These are phyloP conservation scores for Alosa sapidissima DNA, from an alignment of 2,797 vertebrate species.

Conservation along the genomic window DNA sequence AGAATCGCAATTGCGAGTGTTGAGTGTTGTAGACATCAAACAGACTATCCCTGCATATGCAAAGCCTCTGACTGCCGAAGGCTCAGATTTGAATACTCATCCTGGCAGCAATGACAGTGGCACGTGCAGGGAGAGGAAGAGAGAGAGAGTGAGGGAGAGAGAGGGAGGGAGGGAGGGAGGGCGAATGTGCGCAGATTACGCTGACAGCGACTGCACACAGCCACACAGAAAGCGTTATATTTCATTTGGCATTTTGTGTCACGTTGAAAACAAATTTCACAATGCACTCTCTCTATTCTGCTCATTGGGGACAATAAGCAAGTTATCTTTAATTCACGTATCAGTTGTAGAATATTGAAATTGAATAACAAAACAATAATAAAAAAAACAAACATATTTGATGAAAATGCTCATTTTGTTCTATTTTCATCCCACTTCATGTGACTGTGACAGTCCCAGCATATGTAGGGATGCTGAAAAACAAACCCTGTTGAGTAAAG, in stretches of 20 bases:
- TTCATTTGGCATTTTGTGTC: neutral
- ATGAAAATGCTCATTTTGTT: neutral
- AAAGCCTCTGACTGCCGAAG: constrained; percentile 4
- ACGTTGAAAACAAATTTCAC: neutral
- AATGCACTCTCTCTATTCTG: neutral
- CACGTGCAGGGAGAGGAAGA: constrained; percentile 48
- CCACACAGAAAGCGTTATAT: neutral
- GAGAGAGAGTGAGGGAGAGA: constrained; percentile 8
- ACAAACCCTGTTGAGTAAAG: neutral
- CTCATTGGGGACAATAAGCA: neutral
- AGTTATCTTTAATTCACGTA: neutral
- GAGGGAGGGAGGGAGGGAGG: neutral
- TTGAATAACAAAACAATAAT: neutral
- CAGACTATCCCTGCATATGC: neutral
- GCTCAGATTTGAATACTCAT: constrained; percentile 22
- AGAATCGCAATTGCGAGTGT: neutral
- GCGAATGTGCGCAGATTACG: neutral
- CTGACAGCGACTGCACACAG: neutral
- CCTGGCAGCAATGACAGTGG: constrained; percentile 32
- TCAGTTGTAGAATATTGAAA: neutral
- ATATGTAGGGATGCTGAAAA: neutral
- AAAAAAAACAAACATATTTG: neutral
- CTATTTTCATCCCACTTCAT: neutral
- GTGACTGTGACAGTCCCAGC: neutral
- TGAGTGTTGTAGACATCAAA: neutral